Conservation (phyloP, 2,113 vertebrate species). For the Rhadina sibilatrix region DNA sequence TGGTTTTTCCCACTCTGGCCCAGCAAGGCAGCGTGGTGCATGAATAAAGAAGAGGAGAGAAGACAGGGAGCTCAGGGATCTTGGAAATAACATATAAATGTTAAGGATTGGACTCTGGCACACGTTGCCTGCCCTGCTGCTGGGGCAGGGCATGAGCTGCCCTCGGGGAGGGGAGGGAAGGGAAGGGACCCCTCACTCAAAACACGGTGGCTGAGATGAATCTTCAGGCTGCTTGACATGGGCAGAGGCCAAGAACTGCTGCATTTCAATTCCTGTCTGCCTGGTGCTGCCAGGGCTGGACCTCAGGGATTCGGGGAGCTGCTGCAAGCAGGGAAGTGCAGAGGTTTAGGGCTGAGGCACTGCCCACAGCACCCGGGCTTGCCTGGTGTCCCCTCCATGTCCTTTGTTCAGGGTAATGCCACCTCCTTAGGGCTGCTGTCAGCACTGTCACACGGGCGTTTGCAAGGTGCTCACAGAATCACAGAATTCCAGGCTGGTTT, state of each 20-base stretch:
- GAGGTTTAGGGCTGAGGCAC: neutral
- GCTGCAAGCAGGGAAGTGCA: neutral
- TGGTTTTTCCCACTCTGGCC: neutral
- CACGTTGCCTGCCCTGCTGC: neutral
- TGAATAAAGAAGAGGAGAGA: neutral
- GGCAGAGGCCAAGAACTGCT: neutral
- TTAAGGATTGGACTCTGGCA: neutral
- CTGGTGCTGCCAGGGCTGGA: neutral
- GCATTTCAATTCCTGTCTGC: neutral
- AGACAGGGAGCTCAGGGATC: neutral
- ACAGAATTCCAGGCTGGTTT: neutral
- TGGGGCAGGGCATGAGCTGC: neutral
- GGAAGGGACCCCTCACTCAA: neutral
- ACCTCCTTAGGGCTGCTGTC: neutral
- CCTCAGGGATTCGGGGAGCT: neutral
- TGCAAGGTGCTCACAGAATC: neutral
- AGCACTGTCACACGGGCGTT: accelerated
- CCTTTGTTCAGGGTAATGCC: accelerated
- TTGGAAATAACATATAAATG: neutral
- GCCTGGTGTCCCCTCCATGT: accelerated
- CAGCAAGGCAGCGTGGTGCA: neutral
- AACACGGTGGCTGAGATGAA: accelerated
- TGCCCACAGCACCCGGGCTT: neutral
- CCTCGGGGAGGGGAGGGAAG: neutral
- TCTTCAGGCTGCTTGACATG: accelerated